Percentiles rank a stretch among this genome's conserved stretches.
Conservation (phyloP, 2,888 invertebrate genomes). For the Hemistola chrysoprasaria region DNA sequence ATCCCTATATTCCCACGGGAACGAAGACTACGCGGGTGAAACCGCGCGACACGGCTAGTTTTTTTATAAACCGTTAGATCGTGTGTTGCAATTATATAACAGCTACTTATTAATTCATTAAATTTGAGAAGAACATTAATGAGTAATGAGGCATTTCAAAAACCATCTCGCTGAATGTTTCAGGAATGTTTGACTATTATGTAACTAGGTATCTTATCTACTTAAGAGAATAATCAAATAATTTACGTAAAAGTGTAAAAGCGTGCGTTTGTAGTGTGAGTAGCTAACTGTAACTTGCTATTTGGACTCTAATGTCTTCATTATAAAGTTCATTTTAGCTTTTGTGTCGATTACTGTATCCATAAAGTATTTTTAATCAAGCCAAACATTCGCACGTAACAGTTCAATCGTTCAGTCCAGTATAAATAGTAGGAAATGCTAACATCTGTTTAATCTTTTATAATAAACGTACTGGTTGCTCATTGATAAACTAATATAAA, state of each 20-base stretch:
- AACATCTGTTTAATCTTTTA: conserved; percentile 45
- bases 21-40: too few species aligned
- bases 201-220: conserved; percentile 26
- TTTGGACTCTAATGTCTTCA: conserved; percentile 5
- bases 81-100: too few species aligned
- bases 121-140: conserved; percentile 1
- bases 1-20: too few species aligned
- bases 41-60: too few species aligned
- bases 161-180: conserved; percentile 19
- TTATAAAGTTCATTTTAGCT: conserved; percentile 17
- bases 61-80: too few species aligned
- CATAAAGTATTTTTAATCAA: conserved; percentile 37
- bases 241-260: conserved; percentile 25
- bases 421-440: conserved; percentile 45
- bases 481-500: conserved; percentile 58
- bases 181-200: conserved; percentile 23
- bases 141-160: conserved; percentile 10
- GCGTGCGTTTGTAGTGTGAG: conserved; percentile 6
- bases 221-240: conserved; percentile 23
- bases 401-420: conserved; percentile 41
- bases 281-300: conserved; percentile 3
- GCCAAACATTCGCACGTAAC: conserved; percentile 44
- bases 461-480: conserved; percentile 49
- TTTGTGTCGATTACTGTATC: conserved; percentile 12
- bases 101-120: too few species aligned